phyloP scores from a whole-genome alignment of 2,113 vertebrate species.

The Sisor rabdophorus region DNA sequence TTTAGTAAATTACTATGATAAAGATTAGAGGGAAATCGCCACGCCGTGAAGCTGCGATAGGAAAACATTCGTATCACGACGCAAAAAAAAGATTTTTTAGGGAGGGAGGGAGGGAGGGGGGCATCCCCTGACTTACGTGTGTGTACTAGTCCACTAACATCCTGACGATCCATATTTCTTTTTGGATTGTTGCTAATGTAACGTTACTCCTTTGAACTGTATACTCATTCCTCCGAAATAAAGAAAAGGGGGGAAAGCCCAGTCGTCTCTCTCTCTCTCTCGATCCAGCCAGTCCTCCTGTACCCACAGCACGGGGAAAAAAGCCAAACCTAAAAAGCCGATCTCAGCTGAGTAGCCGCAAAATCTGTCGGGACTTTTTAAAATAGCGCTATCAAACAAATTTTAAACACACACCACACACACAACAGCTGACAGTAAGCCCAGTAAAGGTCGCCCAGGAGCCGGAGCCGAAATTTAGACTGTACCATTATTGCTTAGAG shows the following conservation, averaged over 20 bases:
- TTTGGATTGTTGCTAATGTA: slow-evolving; percentile 51
- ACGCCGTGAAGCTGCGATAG: neutral
- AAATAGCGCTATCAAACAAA: neutral
- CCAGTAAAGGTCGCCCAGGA: neutral
- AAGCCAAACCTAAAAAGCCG: neutral
- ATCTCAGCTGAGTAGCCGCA: neutral
- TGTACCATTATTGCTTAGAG: neutral
- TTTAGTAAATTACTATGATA: neutral
- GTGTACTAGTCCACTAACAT: slow-evolving; percentile 42
- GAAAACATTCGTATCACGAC: neutral
- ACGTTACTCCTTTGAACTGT: slow-evolving; percentile 46
- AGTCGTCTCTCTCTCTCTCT: slow-evolving; percentile 54
- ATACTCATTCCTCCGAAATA: slow-evolving; percentile 66
- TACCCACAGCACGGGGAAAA: slow-evolving; percentile 28
- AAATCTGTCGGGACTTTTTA: too few relatives aligned
- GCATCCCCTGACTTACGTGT: slow-evolving; percentile 60
- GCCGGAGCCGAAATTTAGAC: neutral
- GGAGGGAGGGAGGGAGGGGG: too few relatives aligned
- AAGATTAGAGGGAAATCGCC: neutral
- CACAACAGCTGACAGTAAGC: neutral
- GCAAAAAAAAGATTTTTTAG: neutral
- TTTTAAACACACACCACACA: neutral
- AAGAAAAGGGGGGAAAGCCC: slow-evolving; percentile 40
- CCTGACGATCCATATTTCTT: slow-evolving; percentile 59
- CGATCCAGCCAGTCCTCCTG: neutral